Conservation (phyloP, 2,113 vertebrate species). For the Phaethornis superciliosus region DNA sequence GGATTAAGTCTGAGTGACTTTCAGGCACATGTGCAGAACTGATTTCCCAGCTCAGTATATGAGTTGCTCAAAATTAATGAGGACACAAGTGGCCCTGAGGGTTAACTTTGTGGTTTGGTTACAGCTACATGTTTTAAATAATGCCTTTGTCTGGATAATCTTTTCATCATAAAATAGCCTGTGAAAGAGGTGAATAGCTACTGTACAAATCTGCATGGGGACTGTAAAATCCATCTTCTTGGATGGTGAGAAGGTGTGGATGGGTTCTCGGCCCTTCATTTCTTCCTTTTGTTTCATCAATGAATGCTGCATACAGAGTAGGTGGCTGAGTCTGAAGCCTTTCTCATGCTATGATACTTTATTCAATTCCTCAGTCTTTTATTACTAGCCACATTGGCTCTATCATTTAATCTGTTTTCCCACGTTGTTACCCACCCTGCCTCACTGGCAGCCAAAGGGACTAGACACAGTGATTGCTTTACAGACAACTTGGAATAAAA, state of each 20-base stretch:
- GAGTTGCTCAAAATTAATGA: background rate
- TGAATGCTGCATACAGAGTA: background rate
- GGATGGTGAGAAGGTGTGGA: background rate
- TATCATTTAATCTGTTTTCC: background rate
- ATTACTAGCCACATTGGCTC: background rate
- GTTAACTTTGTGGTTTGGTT: background rate
- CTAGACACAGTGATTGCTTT: slow-evolving; percentile 40
- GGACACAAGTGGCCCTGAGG: fast-evolving
- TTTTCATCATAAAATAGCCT: background rate
- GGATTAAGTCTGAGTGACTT: background rate
- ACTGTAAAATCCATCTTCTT: background rate
- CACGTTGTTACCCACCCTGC: slow-evolving; percentile 2
- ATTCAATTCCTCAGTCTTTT: slow-evolving; percentile 7
- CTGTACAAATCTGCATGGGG: background rate
- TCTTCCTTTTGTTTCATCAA: slow-evolving; percentile 5
- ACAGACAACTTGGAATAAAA: slow-evolving; percentile 43
- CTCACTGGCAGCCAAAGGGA: slow-evolving; percentile 24
- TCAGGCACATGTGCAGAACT: background rate
- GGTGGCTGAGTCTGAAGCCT: background rate
- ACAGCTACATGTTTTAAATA: background rate
- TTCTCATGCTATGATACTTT: background rate
- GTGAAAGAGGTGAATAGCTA: background rate
- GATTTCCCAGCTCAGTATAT: background rate
- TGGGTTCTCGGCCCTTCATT: background rate
- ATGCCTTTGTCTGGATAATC: background rate